Base-by-base conservation (phyloP, 2,797 vertebrate species). In the Yasuhikotakia modesta region DNA sequence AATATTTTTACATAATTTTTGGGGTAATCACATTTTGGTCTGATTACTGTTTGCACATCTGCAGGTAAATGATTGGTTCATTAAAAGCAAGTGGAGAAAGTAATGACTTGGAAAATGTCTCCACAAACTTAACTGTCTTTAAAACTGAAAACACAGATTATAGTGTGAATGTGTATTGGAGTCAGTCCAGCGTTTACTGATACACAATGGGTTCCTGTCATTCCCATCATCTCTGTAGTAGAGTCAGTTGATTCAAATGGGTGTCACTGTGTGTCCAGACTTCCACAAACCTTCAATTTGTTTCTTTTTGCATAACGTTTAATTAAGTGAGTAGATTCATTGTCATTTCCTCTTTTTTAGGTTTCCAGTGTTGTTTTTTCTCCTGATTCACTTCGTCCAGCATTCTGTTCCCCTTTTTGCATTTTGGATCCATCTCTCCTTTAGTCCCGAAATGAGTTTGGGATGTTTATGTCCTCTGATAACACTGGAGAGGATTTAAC, bases 381-480 rank as follows among this genome's bases (percentile, higher is more conserved):
- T 67, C 30, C 2, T 46, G 30, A 45, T 35, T 27, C 5, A 22
- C 10, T 52, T 19, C 11, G 57, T 70, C 19, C 32, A 64, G 52
- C 57, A 74, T 60, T 27, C n/a, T 43, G 4, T 35, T 22, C 12
- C 22, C 5, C n/a, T 69, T 21, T 73, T 77, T 55, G 68, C 7
- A 6, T 65, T 83, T 32, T 65, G 43, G 39, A 60, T n/a, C 65
- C 24, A 46, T 53, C 63, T 70, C 21, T 73, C 21, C 5, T 43
- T 35, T 65, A 13, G 24, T 61, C 45, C 17, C 16, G 58, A 63
- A 66, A 75, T 72, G 70, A 76, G 78, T 24, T 30, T 55, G 53
- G 68, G 19, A 70, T 75, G 72, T 83, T 80, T 80, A 73, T 66
- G 48, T 69, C 46, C 19, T 71, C 61, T 67, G 73, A 68, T 60